Evolutionary conservation across 2,113 vertebrate species (phyloP).

Genomic region (Xerus inauris): DNA sequence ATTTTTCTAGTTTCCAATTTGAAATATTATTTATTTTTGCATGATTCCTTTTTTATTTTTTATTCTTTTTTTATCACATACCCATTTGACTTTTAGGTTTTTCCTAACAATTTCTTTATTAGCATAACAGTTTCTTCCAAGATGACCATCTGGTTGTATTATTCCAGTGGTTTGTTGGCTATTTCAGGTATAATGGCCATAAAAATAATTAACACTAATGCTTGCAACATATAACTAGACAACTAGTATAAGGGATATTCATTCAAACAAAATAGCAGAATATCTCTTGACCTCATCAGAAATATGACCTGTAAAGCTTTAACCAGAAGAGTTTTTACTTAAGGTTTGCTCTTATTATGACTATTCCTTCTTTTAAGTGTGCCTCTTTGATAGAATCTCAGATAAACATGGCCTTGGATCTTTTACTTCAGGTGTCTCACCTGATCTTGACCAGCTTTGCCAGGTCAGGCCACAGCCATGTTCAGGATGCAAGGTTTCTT

Average conservation of each 20-base stretch:
- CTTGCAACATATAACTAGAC: not conserved
- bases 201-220: not conserved
- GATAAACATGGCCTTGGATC: not conserved
- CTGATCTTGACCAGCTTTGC: not conserved
- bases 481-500: not conserved
- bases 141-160: not conserved
- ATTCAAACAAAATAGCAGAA: not conserved
- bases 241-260: not conserved
- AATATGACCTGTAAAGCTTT: not conserved
- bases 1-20: not conserved
- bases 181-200: not conserved
- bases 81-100: not conserved
- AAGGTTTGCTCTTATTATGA: not conserved
- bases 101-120: not conserved
- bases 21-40: not conserved
- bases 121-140: not conserved
- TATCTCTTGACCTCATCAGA: not conserved
- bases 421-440: not conserved
- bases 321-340: not conserved
- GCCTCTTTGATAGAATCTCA: not conserved
- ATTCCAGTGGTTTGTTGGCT: not conserved
- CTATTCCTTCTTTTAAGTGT: not conserved
- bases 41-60: not conserved
- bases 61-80: not conserved
- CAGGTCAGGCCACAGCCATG: not conserved